A percentile compares a stretch with the other conserved stretches of the same genome.
These are phyloP conservation scores for Lycocerus yunnanus DNA, from an alignment of 2,888 invertebrate species.

Conservation along the genomic window DNA sequence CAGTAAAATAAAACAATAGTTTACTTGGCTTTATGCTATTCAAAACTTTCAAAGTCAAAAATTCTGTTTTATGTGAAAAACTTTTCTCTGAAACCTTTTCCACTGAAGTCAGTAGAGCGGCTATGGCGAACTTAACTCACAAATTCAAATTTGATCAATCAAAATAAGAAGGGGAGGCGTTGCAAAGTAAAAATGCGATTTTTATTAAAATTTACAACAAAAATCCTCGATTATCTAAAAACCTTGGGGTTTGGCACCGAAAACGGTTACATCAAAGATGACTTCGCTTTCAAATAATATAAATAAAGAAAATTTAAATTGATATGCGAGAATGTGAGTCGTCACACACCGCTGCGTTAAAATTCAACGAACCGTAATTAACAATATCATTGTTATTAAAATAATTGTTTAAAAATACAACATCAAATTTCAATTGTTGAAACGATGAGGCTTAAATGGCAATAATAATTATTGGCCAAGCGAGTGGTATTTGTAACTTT, in stretches of 20 bases:
- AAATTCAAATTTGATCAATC: no score
- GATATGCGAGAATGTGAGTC: neutral
- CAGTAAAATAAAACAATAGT: no score
- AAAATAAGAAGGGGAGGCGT: no score
- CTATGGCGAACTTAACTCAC: no score
- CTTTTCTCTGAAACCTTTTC: no score
- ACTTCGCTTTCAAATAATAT: neutral
- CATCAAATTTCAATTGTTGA: neutral
- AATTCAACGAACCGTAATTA: neutral
- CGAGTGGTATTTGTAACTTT: neutral
- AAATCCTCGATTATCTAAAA: neutral
- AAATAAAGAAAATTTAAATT: neutral
- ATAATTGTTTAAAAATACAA: neutral
- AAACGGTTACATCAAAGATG: neutral
- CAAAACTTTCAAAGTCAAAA: no score
- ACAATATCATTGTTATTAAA: neutral
- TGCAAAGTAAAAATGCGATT: no score
- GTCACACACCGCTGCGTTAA: neutral
- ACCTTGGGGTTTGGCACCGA: neutral
- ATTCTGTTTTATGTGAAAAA: no score
- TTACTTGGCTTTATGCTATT: no score
- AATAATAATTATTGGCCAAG: neutral
- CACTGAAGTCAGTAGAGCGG: no score
- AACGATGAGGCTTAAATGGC: neutral
- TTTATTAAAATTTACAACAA: no score